Evolutionary conservation across 2,888 invertebrate species (phyloP).

Genomic region (Drosophila mulleri): DNA sequence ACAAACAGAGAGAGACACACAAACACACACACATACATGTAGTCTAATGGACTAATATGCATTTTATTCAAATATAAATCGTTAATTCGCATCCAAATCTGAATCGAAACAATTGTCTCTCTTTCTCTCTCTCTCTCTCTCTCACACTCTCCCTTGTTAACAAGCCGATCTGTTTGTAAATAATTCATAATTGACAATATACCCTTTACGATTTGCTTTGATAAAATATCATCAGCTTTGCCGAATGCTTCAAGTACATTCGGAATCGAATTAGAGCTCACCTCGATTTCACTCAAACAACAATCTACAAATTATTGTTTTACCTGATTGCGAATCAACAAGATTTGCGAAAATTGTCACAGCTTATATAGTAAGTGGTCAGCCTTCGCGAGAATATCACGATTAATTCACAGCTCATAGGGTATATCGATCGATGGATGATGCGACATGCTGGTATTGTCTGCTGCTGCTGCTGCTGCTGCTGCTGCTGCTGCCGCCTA

Average conservation of each 20-base stretch:
- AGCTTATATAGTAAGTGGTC: constrained; percentile 1
- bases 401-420: not conserved
- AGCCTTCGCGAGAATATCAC: constrained; percentile 6
- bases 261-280: not conserved
- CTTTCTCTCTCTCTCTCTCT: no score
- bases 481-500: constrained; percentile 46
- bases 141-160: no score
- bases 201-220: not conserved
- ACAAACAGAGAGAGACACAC: not conserved
- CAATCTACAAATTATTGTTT: constrained; percentile 1
- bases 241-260: not conserved
- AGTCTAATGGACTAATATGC: not conserved
- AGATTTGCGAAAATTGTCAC: not conserved
- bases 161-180: no score
- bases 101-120: not conserved
- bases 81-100: constrained; percentile 11
- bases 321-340: constrained; percentile 4
- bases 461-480: not conserved
- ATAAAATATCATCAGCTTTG: not conserved
- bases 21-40: constrained; percentile 1
- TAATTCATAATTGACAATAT: not conserved
- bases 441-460: no score
- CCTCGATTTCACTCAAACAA: constrained; percentile 3
- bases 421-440: not conserved
- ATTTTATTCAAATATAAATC: constrained; percentile 30